phyloP scores from a whole-genome alignment of 2,888 invertebrate genomes.

The Amblyjoppa proteus region DNA sequence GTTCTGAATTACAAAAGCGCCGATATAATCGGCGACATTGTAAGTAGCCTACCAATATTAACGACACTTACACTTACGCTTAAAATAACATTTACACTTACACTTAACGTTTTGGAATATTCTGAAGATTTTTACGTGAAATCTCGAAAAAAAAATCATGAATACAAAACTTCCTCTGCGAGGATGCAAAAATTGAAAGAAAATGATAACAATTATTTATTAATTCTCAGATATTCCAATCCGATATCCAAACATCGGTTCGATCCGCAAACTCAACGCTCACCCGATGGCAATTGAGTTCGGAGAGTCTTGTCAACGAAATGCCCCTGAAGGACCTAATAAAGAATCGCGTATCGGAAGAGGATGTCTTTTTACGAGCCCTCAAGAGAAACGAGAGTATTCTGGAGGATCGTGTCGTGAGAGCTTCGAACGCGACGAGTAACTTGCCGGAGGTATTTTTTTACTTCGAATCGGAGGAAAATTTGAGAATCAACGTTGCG shows the following conservation, averaged over 20 bases:
- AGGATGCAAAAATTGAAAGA: too few species aligned
- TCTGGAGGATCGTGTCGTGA: slow-evolving; percentile 64
- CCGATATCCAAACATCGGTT: slow-evolving; percentile 60
- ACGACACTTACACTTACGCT: neutral
- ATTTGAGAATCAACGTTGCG: slow-evolving; percentile 67
- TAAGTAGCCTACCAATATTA: slow-evolving; percentile 59
- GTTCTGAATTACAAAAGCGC: slow-evolving; percentile 71
- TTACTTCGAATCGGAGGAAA: slow-evolving; percentile 75
- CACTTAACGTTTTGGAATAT: neutral
- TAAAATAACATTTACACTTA: neutral
- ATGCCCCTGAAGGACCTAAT: slow-evolving; percentile 50
- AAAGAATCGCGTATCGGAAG: slow-evolving; percentile 15
- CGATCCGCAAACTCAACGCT: neutral
- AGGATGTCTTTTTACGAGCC: slow-evolving; percentile 1
- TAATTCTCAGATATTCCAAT: slow-evolving; percentile 72
- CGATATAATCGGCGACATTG: slow-evolving; percentile 77
- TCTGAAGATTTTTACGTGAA: too few species aligned
- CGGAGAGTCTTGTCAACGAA: slow-evolving; percentile 72
- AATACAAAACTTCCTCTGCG: too few species aligned
- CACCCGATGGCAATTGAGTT: slow-evolving; percentile 4
- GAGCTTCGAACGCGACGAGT: slow-evolving; percentile 32
- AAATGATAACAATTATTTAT: neutral
- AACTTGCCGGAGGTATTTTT: slow-evolving; percentile 69
- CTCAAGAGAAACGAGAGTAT: slow-evolving; percentile 47
- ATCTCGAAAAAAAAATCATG: too few species aligned